Base-by-base conservation (phyloP, 1,140 invertebrate genomes). In the Trachymyrmex septentrionalis region DNA sequence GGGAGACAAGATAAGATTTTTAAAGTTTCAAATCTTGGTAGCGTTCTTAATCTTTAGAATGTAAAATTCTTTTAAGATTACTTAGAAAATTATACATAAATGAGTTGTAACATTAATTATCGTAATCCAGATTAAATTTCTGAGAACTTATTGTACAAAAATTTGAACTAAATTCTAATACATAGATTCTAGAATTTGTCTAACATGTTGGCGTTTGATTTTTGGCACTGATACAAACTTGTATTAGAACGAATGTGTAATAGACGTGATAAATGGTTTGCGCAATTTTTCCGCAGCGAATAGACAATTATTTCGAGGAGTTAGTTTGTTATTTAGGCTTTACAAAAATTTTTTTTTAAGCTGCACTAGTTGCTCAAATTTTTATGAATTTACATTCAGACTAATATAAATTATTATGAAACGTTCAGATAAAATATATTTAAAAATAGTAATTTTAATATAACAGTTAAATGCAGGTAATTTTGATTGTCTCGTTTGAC, bases 21-120 rank as follows among this genome's bases (percentile, higher is more conserved):
- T 0, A 6, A 53, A 55, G 4, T 55, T 0, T 55, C 5, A 5
- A 55, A 55, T n/a, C 53, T 55, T 55, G 53, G n/a, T 5, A 5
- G 19, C 1, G n/a, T n/a, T 6, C 19, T 16, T 16, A 34, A 34
- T 6, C 30, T 34, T 34, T 0, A 0, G 55, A 69, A 84, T 50
- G 80, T 84, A 84, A 75, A 75, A 73, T 84, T 50, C 38, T 63
- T 84, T 48, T 57, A 38, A 48, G 9, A 9, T 7, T 82, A 48
- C 0, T 61, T 14, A 67, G 19, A 21, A 14, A 75, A 75, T 27
- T 34, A 59, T 12, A 44, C 21, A 59, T 50, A 48, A 59, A 59
- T 30, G 6, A 3, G 55, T 59, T 30, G 55, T 59, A 21, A 38
- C 14, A 10, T 59, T 19, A 16, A 53, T n/a, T 48, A 24, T 48